Percentiles rank a stretch among this genome's conserved stretches.
Evolutionary conservation across 2,888 invertebrate genomes (phyloP).

Genomic region (Caenorhabditis macrosperma): DNA sequence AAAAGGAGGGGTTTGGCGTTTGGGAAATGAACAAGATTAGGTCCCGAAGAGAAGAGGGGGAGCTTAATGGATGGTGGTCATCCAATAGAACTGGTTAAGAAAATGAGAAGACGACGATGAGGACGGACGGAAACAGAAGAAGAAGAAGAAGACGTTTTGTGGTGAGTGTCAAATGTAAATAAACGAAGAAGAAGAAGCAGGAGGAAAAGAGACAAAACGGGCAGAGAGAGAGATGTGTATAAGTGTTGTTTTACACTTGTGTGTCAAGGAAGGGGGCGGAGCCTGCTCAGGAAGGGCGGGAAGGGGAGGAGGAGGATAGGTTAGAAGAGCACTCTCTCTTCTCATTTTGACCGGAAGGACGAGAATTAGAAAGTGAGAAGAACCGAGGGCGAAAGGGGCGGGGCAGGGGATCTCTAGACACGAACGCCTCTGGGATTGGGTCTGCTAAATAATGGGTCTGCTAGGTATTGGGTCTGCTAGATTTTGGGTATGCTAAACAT

Average conservation of each 20-base stretch:
- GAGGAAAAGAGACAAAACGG: constrained; percentile 1
- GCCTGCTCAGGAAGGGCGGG: neutral
- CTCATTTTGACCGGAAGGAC: neutral
- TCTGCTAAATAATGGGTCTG: too few relatives aligned
- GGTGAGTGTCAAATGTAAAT: constrained; percentile 49
- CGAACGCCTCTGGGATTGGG: too few relatives aligned
- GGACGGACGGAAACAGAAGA: constrained; percentile 10
- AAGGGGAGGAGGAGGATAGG: neutral
- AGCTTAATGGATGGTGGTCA: too few relatives aligned
- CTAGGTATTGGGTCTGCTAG: too few relatives aligned
- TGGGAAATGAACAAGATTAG: too few relatives aligned
- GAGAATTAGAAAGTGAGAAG: constrained; percentile 8
- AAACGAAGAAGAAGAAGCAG: constrained; percentile 23
- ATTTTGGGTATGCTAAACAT: too few relatives aligned
- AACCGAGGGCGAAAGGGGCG: neutral
- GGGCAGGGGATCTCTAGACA: too few relatives aligned
- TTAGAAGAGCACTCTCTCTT: neutral
- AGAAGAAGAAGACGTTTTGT: neutral
- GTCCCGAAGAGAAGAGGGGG: too few relatives aligned
- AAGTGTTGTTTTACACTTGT: constrained; percentile 39
- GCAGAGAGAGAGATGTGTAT: constrained; percentile 3
- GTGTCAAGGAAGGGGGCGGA: neutral
- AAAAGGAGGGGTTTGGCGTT: neutral
- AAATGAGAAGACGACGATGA: neutral
- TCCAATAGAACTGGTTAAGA: too few relatives aligned